Percentiles rank a stretch among this genome's conserved stretches.
These are phyloP conservation scores for Melospiza melodia DNA, from an alignment of 2,113 vertebrate genomes.

Conservation along the genomic window DNA sequence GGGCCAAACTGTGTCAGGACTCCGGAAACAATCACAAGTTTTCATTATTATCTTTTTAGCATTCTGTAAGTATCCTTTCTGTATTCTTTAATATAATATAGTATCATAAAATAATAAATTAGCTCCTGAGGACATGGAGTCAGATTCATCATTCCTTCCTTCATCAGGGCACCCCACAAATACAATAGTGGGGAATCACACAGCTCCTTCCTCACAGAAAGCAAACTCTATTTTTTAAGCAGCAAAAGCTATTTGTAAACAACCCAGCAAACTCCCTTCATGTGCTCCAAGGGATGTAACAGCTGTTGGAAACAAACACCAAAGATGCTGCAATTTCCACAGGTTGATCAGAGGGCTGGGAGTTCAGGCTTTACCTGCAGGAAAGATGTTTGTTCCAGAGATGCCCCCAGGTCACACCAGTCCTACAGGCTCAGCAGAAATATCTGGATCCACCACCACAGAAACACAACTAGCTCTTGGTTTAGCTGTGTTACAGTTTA, in stretches of 20 bases:
- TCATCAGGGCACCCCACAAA: too few species aligned
- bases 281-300: background rate
- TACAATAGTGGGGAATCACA: background rate
- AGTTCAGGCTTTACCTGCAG: background rate
- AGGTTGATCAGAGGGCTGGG: background rate
- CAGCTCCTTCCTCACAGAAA: background rate
- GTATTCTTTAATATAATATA: too few species aligned
- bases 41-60: too few species aligned
- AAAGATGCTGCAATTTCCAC: background rate
- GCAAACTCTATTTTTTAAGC: background rate
- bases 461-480: conserved; percentile 6
- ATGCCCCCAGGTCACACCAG: background rate
- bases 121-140: too few species aligned
- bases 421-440: background rate
- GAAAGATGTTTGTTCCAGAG: background rate
- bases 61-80: too few species aligned
- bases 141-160: too few species aligned
- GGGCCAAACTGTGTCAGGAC: too few species aligned
- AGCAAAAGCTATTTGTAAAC: background rate
- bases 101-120: too few species aligned
- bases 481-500: background rate
- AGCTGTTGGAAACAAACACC: background rate
- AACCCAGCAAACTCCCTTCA: background rate
- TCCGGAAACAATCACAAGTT: too few species aligned
- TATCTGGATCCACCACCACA: background rate